Percentiles rank a stretch among this genome's conserved stretches.
Evolutionary conservation across 2,113 vertebrate species (phyloP).

Genomic region (Megalops atlanticus): DNA sequence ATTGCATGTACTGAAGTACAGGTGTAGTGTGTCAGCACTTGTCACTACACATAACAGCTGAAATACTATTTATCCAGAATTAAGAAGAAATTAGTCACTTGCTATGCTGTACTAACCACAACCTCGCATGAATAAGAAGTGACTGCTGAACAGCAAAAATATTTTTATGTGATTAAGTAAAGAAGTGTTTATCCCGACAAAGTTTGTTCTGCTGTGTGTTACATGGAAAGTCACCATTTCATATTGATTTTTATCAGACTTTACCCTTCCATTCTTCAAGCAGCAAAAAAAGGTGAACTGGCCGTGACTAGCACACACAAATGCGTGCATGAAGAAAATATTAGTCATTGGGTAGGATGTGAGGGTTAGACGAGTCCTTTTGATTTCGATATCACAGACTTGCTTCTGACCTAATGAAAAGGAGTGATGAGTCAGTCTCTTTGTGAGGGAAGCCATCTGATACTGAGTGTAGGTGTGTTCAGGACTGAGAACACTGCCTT

Average conservation of each 20-base stretch:
- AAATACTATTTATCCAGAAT: background rate
- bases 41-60: background rate
- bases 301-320: background rate
- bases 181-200: too few species aligned
- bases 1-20: background rate
- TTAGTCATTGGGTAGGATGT: slow-evolving; percentile 14
- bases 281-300: background rate
- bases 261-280: background rate
- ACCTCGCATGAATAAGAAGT: background rate
- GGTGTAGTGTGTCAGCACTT: background rate
- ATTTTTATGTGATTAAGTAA: background rate
- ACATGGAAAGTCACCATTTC: background rate
- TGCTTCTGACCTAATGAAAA: background rate
- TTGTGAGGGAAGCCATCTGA: slow-evolving; percentile 42
- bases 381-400: slow-evolving; percentile 30
- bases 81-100: background rate
- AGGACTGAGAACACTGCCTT: slow-evolving; percentile 37
- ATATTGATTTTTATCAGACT: background rate
- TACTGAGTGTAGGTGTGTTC: slow-evolving; percentile 39
- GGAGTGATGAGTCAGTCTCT: slow-evolving; percentile 36
- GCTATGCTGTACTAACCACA: background rate
- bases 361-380: slow-evolving; percentile 23
- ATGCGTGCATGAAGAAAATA: slow-evolving; percentile 1
- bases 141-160: background rate
- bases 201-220: too few species aligned